A percentile compares a stretch with the other conserved stretches of the same genome.
phyloP scores from a whole-genome alignment of 2,888 invertebrate species.

The Coenonympha glycerion region DNA sequence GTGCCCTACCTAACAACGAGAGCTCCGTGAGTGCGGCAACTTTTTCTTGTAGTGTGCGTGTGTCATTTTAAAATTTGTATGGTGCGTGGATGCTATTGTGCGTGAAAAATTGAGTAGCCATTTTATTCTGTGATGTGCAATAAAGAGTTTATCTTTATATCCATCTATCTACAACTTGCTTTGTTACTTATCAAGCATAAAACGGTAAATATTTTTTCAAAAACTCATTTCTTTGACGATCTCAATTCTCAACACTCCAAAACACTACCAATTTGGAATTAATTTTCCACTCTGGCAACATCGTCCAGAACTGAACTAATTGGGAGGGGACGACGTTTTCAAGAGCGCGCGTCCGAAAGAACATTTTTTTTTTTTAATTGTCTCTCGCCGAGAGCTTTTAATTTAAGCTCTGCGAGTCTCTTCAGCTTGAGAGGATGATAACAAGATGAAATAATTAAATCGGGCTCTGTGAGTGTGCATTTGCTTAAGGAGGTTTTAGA shows the following conservation, averaged over 20 bases:
- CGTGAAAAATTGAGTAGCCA: too few relatives aligned
- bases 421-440: slow-evolving; percentile 9
- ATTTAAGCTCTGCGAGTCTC: slow-evolving; percentile 12
- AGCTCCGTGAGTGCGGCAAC: too few relatives aligned
- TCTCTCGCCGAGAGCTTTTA: slow-evolving; percentile 16
- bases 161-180: too few relatives aligned
- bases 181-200: background rate
- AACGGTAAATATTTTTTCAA: background rate
- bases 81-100: too few relatives aligned
- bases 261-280: slow-evolving; percentile 20
- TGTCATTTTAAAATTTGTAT: too few relatives aligned
- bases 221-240: background rate
- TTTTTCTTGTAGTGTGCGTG: too few relatives aligned
- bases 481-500: background rate
- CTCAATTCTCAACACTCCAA: background rate
- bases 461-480: slow-evolving; percentile 4
- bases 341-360: slow-evolving; percentile 13
- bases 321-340: slow-evolving; percentile 17
- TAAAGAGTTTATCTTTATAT: too few relatives aligned
- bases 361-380: slow-evolving; percentile 22
- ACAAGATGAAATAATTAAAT: slow-evolving; percentile 11
- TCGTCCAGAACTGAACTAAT: slow-evolving; percentile 20
- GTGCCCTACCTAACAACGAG: too few relatives aligned
- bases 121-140: too few relatives aligned
- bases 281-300: slow-evolving; percentile 25